phyloP scores from a whole-genome alignment of 1,140 invertebrate species.

The Drosophila quadrilineata region DNA sequence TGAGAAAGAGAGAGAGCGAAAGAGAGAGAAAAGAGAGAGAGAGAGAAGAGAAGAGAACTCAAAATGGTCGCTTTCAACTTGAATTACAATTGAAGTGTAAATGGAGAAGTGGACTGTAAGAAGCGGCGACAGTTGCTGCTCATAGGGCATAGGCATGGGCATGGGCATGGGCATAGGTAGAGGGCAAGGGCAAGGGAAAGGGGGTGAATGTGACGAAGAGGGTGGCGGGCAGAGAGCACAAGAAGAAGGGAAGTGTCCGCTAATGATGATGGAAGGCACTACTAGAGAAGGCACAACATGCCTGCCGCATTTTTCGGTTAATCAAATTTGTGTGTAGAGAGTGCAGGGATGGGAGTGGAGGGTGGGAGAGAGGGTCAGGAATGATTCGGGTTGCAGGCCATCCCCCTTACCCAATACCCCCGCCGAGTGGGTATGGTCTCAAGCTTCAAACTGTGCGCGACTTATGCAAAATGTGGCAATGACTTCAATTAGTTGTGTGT shows the following conservation, averaged over 20 bases:
- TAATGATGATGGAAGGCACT: slow-evolving; percentile 78
- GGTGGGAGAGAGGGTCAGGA: no score
- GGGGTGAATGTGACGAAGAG: not conserved
- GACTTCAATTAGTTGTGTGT: slow-evolving; percentile 69
- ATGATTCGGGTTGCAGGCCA: no score
- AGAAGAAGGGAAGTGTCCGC: slow-evolving; percentile 5
- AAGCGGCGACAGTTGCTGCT: no score
- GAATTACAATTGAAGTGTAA: slow-evolving; percentile 72
- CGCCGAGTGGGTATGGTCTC: slow-evolving; percentile 22
- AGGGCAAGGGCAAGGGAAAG: slow-evolving; percentile 21
- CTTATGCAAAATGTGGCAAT: slow-evolving; percentile 62
- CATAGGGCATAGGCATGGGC: no score
- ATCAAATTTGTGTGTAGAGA: slow-evolving; percentile 75
- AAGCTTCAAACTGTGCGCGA: slow-evolving; percentile 10
- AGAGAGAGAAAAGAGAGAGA: not conserved
- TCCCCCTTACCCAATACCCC: no score
- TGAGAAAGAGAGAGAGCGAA: not conserved
- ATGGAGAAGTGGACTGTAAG: slow-evolving; percentile 41
- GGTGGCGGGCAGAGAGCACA: not conserved
- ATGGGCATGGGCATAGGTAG: no score
- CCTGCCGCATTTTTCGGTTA: no score
- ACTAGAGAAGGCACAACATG: no score
- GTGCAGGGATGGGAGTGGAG: no score
- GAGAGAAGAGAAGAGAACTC: not conserved
- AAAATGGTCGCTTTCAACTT: slow-evolving; percentile 65